phyloP scores from a whole-genome alignment of 92 coral and sea anemone species.

The Phymanthus crucifer region DNA sequence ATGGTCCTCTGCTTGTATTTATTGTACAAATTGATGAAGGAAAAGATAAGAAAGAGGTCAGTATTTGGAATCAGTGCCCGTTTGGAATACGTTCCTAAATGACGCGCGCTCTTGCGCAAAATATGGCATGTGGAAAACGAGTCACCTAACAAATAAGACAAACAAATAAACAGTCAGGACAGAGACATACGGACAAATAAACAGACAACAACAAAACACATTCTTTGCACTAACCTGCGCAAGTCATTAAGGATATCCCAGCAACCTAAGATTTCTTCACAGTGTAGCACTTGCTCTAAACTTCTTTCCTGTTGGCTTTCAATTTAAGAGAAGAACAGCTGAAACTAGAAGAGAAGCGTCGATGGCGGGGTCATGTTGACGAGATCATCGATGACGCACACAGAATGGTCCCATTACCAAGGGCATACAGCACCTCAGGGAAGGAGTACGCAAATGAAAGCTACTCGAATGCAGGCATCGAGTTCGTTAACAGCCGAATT shows the following conservation, averaged over 20 bases:
- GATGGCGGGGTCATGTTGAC: constrained; percentile 8
- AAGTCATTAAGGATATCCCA: not conserved
- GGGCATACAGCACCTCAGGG: constrained; percentile 7
- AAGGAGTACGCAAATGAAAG: not conserved
- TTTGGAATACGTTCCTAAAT: not conserved
- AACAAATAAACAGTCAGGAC: no score
- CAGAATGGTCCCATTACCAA: constrained; percentile 30
- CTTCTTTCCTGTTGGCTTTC: not conserved
- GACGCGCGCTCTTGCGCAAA: no score
- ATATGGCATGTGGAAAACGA: no score
- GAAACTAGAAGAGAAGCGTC: not conserved
- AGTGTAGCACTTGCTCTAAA: not conserved
- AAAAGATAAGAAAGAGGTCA: not conserved
- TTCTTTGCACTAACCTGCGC: not conserved
- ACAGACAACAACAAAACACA: no score
- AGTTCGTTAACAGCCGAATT: not conserved
- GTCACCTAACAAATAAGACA: no score
- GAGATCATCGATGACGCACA: constrained; percentile 26
- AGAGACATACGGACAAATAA: no score
- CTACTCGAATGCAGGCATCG: not conserved
- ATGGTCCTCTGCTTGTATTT: not conserved
- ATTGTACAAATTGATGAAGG: not conserved
- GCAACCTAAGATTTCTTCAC: no score
- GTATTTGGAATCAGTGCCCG: not conserved
- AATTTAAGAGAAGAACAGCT: not conserved